Percentiles rank a stretch among this genome's conserved stretches.
Evolutionary conservation across 1,140 invertebrate genomes (phyloP).

Genomic region (Cryptotermes secundus): DNA sequence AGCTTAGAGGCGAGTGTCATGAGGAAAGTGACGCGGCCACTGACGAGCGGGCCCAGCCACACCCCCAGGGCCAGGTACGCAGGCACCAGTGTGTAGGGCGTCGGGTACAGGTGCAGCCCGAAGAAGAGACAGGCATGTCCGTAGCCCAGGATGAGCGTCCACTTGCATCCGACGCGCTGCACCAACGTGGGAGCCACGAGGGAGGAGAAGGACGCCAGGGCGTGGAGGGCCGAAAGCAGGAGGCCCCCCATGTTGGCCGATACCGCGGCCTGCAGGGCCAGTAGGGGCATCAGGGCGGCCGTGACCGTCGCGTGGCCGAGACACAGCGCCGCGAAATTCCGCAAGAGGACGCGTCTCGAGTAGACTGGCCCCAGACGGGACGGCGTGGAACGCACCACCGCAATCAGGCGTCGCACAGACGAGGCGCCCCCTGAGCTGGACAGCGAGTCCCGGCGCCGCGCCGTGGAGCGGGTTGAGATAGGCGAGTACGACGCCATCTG

Average conservation of each 20-base stretch:
- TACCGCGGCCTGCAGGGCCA: slow-evolving; percentile 58
- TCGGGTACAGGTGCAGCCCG: slow-evolving; percentile 59
- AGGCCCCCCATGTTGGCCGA: slow-evolving; percentile 53
- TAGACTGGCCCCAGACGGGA: slow-evolving; percentile 48
- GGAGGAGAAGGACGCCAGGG: slow-evolving; percentile 55
- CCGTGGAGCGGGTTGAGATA: slow-evolving; percentile 22
- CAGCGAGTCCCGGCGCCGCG: slow-evolving; percentile 27
- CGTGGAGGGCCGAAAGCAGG: slow-evolving; percentile 54
- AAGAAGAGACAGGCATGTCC: slow-evolving; percentile 56
- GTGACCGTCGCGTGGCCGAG: slow-evolving; percentile 59
- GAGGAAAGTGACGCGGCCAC: slow-evolving; percentile 57
- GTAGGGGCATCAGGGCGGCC: slow-evolving; percentile 61
- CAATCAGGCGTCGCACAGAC: slow-evolving; percentile 65
- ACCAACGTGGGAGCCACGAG: slow-evolving; percentile 56
- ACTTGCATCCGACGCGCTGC: slow-evolving; percentile 55
- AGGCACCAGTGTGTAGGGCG: slow-evolving; percentile 58
- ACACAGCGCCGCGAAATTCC: slow-evolving; percentile 58
- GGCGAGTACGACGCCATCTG: slow-evolving; percentile 26
- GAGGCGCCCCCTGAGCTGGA: slow-evolving; percentile 60
- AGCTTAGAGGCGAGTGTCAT: slow-evolving; percentile 59
- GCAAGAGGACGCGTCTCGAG: slow-evolving; percentile 45
- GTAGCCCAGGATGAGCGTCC: slow-evolving; percentile 53
- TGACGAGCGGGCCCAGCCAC: slow-evolving; percentile 54
- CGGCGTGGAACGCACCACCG: slow-evolving; percentile 51
- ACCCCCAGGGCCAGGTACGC: slow-evolving; percentile 61